Percentiles rank a stretch among this genome's conserved stretches.
Evolutionary conservation across 2,888 invertebrate species (phyloP).

Genomic region (Baccha elongata): DNA sequence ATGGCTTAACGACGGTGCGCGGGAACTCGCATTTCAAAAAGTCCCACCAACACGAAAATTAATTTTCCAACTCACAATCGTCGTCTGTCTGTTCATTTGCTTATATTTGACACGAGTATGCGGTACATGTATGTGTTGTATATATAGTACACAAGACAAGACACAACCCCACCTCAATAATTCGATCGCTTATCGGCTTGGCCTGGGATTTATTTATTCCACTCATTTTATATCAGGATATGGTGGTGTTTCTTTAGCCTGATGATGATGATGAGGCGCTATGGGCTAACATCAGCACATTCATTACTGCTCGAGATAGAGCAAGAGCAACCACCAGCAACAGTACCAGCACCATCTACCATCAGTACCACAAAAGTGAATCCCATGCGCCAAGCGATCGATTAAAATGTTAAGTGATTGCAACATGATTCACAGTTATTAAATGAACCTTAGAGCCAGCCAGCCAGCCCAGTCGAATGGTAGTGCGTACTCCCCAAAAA

Average conservation of each 20-base stretch:
- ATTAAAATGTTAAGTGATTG: slow-evolving; percentile 73
- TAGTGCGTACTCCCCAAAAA: slow-evolving; percentile 65
- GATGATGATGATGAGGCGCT: slow-evolving; percentile 67
- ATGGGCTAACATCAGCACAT: slow-evolving; percentile 49
- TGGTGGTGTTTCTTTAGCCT: slow-evolving; percentile 36
- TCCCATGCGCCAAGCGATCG: slow-evolving; percentile 59
- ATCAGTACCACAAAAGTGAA: slow-evolving; percentile 6
- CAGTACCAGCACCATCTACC: slow-evolving; percentile 33
- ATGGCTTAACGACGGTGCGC: slow-evolving; percentile 65
- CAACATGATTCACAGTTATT: slow-evolving; percentile 72
- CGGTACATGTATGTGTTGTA: neutral
- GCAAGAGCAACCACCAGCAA: slow-evolving; percentile 12
- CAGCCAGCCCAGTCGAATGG: slow-evolving; percentile 34
- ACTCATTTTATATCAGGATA: slow-evolving; percentile 54
- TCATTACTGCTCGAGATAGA: slow-evolving; percentile 1
- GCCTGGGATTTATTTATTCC: slow-evolving; percentile 58
- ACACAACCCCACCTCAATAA: slow-evolving; percentile 64
- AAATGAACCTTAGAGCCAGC: slow-evolving; percentile 55
- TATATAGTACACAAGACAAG: slow-evolving; percentile 20
- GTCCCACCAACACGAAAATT: slow-evolving; percentile 58
- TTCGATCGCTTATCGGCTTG: slow-evolving; percentile 66
- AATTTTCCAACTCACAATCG: slow-evolving; percentile 46
- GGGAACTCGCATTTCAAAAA: slow-evolving; percentile 54
- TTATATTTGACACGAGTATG: slow-evolving; percentile 20
- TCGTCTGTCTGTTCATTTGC: slow-evolving; percentile 10